A percentile compares a stretch with the other conserved stretches of the same genome.
Evolutionary conservation across 2,113 vertebrate genomes (phyloP).

Genomic region (Lepisosteus oculatus): DNA sequence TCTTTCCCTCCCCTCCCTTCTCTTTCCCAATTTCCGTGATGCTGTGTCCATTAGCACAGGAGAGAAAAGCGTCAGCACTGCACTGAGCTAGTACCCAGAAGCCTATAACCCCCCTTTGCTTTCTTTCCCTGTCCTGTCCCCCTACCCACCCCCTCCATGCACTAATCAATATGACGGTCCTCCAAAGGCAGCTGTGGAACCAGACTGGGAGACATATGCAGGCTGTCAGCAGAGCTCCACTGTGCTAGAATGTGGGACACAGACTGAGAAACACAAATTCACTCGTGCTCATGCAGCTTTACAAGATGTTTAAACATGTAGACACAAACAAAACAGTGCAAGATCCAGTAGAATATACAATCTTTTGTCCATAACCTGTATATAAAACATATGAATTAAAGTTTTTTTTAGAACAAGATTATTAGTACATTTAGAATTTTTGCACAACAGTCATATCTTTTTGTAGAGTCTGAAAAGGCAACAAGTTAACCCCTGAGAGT

Average conservation of each 20-base stretch:
- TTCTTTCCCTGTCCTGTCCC: conserved; percentile 48
- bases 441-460: no score
- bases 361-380: neutral
- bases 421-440: no score
- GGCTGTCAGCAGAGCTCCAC: conserved; percentile 29
- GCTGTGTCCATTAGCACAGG: neutral
- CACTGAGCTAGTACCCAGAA: conserved; percentile 54
- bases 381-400: neutral
- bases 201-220: conserved; percentile 46
- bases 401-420: no score
- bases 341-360: no score
- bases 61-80: conserved; percentile 65
- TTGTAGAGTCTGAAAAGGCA: no score
- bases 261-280: conserved; percentile 10
- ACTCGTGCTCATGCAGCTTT: no score
- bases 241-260: neutral
- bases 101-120: conserved; percentile 53
- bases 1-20: neutral
- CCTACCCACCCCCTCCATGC: conserved; percentile 10
- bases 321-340: neutral
- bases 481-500: no score
- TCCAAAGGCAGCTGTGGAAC: conserved; percentile 66
- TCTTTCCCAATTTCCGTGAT: neutral
- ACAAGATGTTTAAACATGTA: conserved; percentile 44
- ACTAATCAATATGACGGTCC: conserved; percentile 70